A percentile compares a stretch with the other conserved stretches of the same genome.
Conservation (phyloP, 2,113 vertebrate species). For the Dryoscopus gambensis region DNA sequence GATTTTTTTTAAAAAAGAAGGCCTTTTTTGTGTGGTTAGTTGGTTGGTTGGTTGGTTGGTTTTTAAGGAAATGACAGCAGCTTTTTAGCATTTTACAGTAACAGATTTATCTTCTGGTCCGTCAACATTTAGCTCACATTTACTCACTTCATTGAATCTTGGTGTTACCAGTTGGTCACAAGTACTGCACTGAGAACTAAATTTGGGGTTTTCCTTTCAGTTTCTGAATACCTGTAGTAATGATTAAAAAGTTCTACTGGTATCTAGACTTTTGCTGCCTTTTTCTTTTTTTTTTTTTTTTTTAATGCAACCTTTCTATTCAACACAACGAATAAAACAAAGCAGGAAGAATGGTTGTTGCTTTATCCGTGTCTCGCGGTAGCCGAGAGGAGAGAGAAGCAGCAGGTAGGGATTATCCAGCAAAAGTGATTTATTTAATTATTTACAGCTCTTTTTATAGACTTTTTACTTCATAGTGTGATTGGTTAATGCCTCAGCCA, state of each 20-base stretch:
- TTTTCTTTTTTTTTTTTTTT: too few relatives aligned
- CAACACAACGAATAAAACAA: too few relatives aligned
- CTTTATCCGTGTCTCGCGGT: too few relatives aligned
- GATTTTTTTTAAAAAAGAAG: background rate
- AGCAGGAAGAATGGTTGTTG: too few relatives aligned
- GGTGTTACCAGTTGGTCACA: background rate
- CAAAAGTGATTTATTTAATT: too few relatives aligned
- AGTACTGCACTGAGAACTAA: background rate
- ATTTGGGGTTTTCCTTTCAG: background rate
- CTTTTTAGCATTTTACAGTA: background rate
- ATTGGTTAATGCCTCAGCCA: too few relatives aligned
- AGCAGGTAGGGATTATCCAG: too few relatives aligned
- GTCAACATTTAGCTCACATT: background rate
- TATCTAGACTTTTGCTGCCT: background rate
- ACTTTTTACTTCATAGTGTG: too few relatives aligned
- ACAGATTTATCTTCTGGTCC: background rate
- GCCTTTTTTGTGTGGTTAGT: background rate
- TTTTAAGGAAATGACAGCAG: background rate
- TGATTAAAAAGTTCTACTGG: background rate
- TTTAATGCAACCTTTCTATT: accelerated
- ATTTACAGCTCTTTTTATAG: too few relatives aligned
- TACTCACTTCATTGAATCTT: background rate
- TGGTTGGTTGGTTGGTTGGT: too few relatives aligned
- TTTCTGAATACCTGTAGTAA: background rate
- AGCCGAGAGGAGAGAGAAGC: too few relatives aligned